Percentiles rank a stretch among this genome's conserved stretches.
phyloP scores from a whole-genome alignment of 2,113 vertebrate species.

The Saimiri boliviensis region DNA sequence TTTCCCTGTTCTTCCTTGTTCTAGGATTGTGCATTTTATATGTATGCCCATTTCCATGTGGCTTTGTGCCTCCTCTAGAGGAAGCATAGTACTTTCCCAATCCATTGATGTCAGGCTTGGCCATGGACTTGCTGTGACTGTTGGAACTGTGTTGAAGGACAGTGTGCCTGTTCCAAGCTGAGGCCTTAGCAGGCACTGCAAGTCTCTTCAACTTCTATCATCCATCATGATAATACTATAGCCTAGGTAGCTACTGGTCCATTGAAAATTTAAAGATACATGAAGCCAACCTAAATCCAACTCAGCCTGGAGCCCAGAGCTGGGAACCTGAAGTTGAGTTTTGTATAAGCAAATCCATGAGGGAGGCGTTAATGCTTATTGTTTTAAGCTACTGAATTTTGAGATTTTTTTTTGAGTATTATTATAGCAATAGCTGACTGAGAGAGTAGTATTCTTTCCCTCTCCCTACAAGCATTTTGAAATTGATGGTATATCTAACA shows the following conservation, averaged over 20 bases:
- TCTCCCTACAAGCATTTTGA: slow-evolving; percentile 33
- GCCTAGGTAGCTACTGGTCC: background rate
- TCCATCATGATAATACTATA: background rate
- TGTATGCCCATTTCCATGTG: background rate
- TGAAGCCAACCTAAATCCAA: background rate
- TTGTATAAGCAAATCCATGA: background rate
- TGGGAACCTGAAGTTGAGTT: background rate
- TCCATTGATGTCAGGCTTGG: background rate
- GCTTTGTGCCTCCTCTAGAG: background rate
- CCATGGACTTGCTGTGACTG: background rate
- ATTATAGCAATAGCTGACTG: slow-evolving; percentile 17
- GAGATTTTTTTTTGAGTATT: background rate
- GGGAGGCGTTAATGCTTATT: background rate
- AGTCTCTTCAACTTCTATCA: background rate
- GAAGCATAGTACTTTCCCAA: background rate
- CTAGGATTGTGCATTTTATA: background rate
- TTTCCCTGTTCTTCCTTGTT: background rate
- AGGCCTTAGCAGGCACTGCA: background rate
- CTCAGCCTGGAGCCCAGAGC: background rate
- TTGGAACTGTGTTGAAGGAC: background rate
- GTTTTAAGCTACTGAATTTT: slow-evolving; percentile 19
- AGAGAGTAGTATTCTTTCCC: slow-evolving; percentile 3
- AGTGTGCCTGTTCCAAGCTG: background rate
- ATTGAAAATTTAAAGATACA: background rate
- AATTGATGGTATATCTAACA: background rate